A percentile compares a stretch with the other conserved stretches of the same genome.
These are phyloP conservation scores for Chrysina gloriosa DNA, from an alignment of 2,888 invertebrate genomes.

Conservation along the genomic window DNA sequence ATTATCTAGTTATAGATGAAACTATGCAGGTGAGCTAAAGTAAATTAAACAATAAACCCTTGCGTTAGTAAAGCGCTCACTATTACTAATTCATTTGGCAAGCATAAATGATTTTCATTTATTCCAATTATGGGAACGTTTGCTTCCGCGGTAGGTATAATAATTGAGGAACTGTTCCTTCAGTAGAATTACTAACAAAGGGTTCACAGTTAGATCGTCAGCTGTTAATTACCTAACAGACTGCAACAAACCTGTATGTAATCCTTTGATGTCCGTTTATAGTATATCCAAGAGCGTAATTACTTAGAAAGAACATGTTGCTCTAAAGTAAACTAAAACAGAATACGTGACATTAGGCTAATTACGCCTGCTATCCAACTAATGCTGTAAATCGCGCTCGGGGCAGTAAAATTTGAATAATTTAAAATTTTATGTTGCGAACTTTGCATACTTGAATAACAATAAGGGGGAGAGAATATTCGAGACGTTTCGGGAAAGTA, in stretches of 20 bases:
- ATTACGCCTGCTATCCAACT: background rate
- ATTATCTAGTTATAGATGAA: background rate
- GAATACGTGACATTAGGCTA: slow-evolving; percentile 12
- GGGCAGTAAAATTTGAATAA: slow-evolving; percentile 23
- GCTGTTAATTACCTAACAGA: slow-evolving; percentile 5
- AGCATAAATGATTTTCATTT: no score
- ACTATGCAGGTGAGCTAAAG: background rate
- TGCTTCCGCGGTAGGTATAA: no score
- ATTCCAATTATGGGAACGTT: no score
- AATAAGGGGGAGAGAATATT: slow-evolving; percentile 42
- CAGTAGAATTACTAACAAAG: slow-evolving; percentile 14
- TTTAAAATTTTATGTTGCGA: slow-evolving; percentile 32
- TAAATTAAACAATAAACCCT: no score
- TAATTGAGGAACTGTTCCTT: background rate
- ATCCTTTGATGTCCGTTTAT: slow-evolving; percentile 13
- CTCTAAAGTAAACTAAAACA: background rate
- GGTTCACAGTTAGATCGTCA: background rate
- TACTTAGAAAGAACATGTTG: slow-evolving; percentile 25
- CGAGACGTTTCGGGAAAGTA: slow-evolving; percentile 40
- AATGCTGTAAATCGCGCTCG: slow-evolving; percentile 1
- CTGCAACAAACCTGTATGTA: slow-evolving; percentile 13
- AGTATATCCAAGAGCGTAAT: slow-evolving; percentile 10
- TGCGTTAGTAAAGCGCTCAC: no score
- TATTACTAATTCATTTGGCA: no score
- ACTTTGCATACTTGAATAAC: slow-evolving; percentile 37